Evolutionary conservation across 2,113 vertebrate species (phyloP), one percentile per base, ranked within the genome.

Genomic region (Puntigrus tetrazona): DNA sequence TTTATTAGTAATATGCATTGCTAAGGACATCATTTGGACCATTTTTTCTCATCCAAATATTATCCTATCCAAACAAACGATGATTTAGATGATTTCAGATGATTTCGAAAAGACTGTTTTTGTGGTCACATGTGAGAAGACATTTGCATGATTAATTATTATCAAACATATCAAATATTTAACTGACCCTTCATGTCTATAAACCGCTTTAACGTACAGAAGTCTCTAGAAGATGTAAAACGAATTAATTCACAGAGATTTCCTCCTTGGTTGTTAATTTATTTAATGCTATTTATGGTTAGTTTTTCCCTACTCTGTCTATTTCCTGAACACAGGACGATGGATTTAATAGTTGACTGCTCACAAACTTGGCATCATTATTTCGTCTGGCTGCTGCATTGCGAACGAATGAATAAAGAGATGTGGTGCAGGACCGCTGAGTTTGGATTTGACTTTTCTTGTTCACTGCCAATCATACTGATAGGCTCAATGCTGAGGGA

Each of bases 311-410:
- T 52, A 25, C 50, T 59, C 55, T 27, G 29, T 18, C 7, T 29
- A 20, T 29, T 79, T 29, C 13, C 77, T 27, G 55, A 79, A 79
- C 31, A 29, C 77, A 43, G 36, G 11, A 29, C n/a, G 4, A 43
- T 43, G 55, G 55, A 43, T 79, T 79, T 63, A 43, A 79, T 63
- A 79, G 55, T 79, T 79, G n/a, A 63, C 36, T 79, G 77, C 36
- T 79, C 36, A 41, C n/a, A 63, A 78, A 38, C 20, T n/a, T 52
- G 34, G 13, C 20, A 5, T 77, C 29, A 38, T 18, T 18, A 59
- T 41, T 43, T 16, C 5, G 29, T 63, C 8, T 29, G 31, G 5
- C n/a, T 9, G 0, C 36, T 25, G 55, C 7, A 4, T 4, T 43
- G 36, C 3, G 41, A 18, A 41, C 3, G 4, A 61, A 18, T 43